Evolutionary conservation across 2,113 vertebrate species (phyloP).

Genomic region (Buteo buteo): DNA sequence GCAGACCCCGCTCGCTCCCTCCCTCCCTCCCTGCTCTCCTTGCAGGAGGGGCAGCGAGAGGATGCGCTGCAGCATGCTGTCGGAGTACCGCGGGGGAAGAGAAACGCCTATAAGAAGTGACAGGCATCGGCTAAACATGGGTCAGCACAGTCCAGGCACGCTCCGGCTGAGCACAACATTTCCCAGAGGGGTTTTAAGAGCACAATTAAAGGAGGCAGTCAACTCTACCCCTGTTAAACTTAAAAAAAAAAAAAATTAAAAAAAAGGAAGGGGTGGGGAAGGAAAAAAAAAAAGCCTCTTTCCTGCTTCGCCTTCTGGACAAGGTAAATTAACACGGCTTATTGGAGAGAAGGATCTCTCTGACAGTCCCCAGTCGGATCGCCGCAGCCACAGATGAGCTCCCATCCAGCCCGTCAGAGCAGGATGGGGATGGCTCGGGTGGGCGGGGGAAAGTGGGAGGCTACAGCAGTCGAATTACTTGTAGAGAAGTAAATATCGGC

Average conservation of each 20-base stretch:
- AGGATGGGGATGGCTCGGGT: background rate
- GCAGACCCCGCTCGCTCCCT: background rate
- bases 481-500: background rate
- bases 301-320: background rate
- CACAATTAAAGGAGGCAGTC: background rate
- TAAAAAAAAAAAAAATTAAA: accelerated
- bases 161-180: constrained; percentile 1
- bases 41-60: background rate
- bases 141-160: background rate
- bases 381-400: background rate
- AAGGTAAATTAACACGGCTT: background rate
- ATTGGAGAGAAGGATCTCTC: background rate
- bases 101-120: constrained; percentile 38
- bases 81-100: background rate
- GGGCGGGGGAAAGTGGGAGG: accelerated
- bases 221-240: background rate
- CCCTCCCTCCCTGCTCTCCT: background rate
- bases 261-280: too few relatives aligned
- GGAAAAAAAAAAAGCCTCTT: background rate
- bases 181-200: constrained; percentile 30
- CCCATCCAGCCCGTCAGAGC: background rate
- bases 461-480: background rate
- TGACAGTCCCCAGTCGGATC: too few relatives aligned
- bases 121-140: constrained; percentile 27
- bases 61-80: background rate